Conservation (phyloP, 2,888 invertebrate species). For the Conistra vaccinii region DNA sequence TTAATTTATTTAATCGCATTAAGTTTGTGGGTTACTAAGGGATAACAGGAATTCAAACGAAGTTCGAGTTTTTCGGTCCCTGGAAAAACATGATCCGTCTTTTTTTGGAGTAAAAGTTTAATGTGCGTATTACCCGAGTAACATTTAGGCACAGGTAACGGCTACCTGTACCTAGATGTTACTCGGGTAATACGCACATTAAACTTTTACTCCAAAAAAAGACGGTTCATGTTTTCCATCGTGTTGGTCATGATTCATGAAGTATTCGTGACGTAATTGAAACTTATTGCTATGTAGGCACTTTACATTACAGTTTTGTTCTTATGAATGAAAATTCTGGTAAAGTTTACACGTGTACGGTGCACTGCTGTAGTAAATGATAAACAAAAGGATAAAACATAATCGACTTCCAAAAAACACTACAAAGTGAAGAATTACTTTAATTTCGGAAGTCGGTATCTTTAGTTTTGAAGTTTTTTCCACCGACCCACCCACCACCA, state of each 20-base stretch:
- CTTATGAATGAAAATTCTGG: conserved; percentile 15
- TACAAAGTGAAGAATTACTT: too few species aligned
- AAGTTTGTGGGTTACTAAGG: conserved; percentile 43
- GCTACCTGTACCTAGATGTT: too few species aligned
- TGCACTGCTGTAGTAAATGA: background rate
- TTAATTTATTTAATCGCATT: conserved; percentile 64
- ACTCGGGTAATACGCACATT: too few species aligned
- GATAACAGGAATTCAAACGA: conserved; percentile 21
- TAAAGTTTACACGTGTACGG: background rate
- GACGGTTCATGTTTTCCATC: too few species aligned
- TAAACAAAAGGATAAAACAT: background rate
- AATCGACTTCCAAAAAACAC: too few species aligned
- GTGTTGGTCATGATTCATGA: conserved; percentile 13
- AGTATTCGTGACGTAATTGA: conserved; percentile 24
- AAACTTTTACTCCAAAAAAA: too few species aligned
- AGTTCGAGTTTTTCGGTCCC: conserved; percentile 26
- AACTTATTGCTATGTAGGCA: background rate
- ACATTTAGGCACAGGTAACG: background rate
- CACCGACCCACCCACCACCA: too few species aligned
- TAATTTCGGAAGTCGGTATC: too few species aligned
- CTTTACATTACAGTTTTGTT: background rate
- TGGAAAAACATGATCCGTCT: conserved; percentile 6
- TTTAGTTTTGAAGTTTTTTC: too few species aligned
- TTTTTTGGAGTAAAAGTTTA: background rate
- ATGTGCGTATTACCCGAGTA: background rate